These are phyloP conservation scores for Calonectris borealis DNA, from an alignment of 2,113 vertebrate genomes.

Conservation along the genomic window DNA sequence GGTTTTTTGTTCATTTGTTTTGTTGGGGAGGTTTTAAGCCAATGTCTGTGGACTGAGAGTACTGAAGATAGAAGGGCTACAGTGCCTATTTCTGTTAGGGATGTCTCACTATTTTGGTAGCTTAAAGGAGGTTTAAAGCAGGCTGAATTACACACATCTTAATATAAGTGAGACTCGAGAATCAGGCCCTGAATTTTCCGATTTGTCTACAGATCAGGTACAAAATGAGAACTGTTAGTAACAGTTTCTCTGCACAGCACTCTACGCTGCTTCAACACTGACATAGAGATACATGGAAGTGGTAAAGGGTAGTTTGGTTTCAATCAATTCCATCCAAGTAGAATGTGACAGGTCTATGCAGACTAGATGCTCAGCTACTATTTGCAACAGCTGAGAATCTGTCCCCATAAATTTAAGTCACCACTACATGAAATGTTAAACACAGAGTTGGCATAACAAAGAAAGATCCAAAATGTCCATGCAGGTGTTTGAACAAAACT, in stretches of 20 bases:
- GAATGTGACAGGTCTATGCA: not conserved
- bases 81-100: not conserved
- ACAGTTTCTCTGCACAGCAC: not conserved
- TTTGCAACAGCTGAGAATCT: constrained; percentile 14
- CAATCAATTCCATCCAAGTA: not conserved
- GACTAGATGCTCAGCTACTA: not conserved
- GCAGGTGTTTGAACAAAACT: not conserved
- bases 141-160: not conserved
- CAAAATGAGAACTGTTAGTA: not conserved
- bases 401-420: not conserved
- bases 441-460: not conserved
- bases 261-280: not conserved
- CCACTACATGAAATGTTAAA: not conserved
- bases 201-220: not conserved
- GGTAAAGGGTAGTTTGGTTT: not conserved
- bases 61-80: not conserved
- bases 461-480: not conserved
- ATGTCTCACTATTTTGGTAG: not conserved
- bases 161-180: not conserved
- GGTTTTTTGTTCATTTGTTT: not conserved
- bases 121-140: not conserved
- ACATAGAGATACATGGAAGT: not conserved
- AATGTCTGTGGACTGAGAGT: not conserved
- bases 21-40: not conserved
- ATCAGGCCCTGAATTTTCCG: not conserved